Base-by-base conservation (phyloP, 1,140 invertebrate species). In the Aethina tumida region DNA sequence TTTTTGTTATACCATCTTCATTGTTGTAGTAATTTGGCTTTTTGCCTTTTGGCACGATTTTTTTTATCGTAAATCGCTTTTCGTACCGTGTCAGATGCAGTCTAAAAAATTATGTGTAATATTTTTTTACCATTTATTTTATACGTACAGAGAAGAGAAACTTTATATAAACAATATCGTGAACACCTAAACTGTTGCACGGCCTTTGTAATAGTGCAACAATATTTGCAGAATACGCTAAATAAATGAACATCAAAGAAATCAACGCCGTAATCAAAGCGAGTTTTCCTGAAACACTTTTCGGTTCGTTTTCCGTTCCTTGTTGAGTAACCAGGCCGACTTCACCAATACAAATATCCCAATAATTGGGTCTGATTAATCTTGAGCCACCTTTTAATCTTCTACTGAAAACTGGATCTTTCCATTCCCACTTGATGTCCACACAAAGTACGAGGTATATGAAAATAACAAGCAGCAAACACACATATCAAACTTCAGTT, bases 91-190 rank as follows among this genome's bases (percentile, higher is more conserved):
- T n/a, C n/a, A n/a, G 64, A n/a, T n/a, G n/a, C n/a, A n/a, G n/a
- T n/a, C n/a, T n/a, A n/a, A n/a, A n/a, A n/a, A n/a, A n/a, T n/a
- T n/a, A n/a, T n/a, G n/a, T n/a, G n/a, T n/a, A n/a, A n/a, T n/a
- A n/a, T n/a, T n/a, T n/a, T n/a, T n/a, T n/a, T n/a, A n/a, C n/a
- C n/a, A n/a, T n/a, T n/a, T n/a, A n/a, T n/a, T n/a, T n/a, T n/a
- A n/a, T n/a, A n/a, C n/a, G n/a, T n/a, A n/a, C n/a, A n/a, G n/a
- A 39, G 56, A 41, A 77, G 75, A 42, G 73, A 78, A 52, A 75
- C 64, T 49, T 65, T 45, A 69, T 72, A 45, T 71, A 78, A 16
- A 74, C 35, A 3, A 66, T 22, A 65, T 70, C 45, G 39, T 75
- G 67, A 1, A 68, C 71, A 0, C 68, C 75, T 17, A 77, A 56